Evolutionary conservation across 2,888 invertebrate genomes (phyloP), one percentile per base, ranked within the genome.

Genomic region (Eristalinus aeneus): DNA sequence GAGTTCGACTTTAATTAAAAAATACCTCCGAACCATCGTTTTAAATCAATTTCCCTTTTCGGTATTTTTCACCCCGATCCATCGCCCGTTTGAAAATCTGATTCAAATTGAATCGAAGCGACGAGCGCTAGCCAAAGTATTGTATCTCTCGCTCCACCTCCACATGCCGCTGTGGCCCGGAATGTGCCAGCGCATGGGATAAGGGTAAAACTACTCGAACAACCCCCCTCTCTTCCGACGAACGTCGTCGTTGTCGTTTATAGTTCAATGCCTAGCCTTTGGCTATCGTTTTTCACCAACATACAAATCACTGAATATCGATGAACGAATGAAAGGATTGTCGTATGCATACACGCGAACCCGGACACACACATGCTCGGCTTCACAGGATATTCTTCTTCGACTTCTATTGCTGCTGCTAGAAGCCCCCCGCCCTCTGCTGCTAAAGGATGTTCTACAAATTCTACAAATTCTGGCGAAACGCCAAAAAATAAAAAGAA

Each of bases 221-320:
- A 27, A 27, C 23, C 23, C 34, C 2, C 22, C 1, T 34, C 27
- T 20, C 23, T n/a, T 20, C 20, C 56, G 20, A 16, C 11, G 20
- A 34, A 32, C 32, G 31, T 58, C 69, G 64, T 1, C 46, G 46
- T 1, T 46, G 46, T 16, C 46, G 46, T 46, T 46, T 46, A 46
- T 46, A 46, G 46, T 46, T 46, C 46, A 46, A 16, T 16, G 81
- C 82, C 69, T 81, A 78, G 86, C 86, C 86, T 86, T 75, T 82
- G 82, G 86, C 81, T 86, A 86, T 81, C 86, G 73, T 74, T 81
- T 64, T 86, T 81, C 81, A 74, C 76, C 85, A 85, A 69, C 82
- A 82, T 77, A 86, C 81, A 86, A 86, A 86, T 86, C 86, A 86
- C 78, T 86, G 86, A 77, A 86, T 78, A 86, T 86, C 86, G 86